A percentile compares a stretch with the other conserved stretches of the same genome.
Conservation (phyloP, 1,140 invertebrate genomes). For the Anastatus disparis region DNA sequence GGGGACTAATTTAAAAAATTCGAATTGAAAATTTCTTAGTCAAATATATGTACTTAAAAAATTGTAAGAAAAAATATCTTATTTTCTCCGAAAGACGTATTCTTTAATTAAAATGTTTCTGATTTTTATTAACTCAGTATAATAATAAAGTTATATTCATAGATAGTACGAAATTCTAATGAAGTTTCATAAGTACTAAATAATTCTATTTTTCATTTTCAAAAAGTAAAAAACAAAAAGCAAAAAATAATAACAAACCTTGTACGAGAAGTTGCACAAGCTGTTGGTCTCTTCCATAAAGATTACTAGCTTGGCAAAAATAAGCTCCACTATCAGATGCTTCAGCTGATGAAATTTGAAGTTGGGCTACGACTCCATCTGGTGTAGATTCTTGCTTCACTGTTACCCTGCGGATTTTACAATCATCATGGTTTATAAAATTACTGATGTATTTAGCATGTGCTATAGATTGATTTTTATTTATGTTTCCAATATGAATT, state of each 20-base stretch:
- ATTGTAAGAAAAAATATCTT: no score
- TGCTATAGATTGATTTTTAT: no score
- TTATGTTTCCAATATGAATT: no score
- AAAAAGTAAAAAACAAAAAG: no score
- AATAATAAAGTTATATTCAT: not conserved
- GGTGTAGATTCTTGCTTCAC: slow-evolving; percentile 76
- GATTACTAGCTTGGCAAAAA: slow-evolving; percentile 84
- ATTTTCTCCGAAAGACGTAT: no score
- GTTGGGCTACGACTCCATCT: slow-evolving; percentile 76
- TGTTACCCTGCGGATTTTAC: slow-evolving; percentile 67
- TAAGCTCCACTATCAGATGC: slow-evolving; percentile 83
- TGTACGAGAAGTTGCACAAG: slow-evolving; percentile 84
- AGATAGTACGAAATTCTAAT: not conserved
- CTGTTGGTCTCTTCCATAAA: slow-evolving; percentile 85
- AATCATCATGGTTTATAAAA: not conserved
- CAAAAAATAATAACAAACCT: slow-evolving; percentile 64
- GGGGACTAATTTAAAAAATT: no score
- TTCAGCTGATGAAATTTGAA: slow-evolving; percentile 79
- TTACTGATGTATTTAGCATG: no score
- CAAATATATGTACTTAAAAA: no score
- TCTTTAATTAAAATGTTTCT: not conserved
- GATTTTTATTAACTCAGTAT: not conserved
- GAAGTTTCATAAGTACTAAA: no score
- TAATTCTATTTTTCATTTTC: no score
- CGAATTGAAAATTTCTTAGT: no score